Conservation (phyloP, 92 coral and sea anemone genomes). For the Siderastrea radians region DNA sequence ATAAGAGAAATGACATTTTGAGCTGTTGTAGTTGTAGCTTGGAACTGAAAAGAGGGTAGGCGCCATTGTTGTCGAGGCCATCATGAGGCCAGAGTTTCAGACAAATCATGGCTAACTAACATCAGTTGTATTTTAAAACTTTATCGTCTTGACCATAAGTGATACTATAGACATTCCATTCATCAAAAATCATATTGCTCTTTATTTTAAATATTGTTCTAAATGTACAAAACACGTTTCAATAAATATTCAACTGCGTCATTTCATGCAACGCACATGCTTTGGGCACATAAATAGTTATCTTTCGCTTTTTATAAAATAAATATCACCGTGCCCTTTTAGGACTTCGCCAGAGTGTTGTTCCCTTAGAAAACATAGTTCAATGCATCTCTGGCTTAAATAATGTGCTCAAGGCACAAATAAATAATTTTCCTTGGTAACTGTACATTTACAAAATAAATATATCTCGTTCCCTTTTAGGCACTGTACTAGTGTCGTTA, state of each 20-base stretch:
- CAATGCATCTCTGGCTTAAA: neutral
- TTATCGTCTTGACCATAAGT: neutral
- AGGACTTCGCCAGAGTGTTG: neutral
- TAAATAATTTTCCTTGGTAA: neutral
- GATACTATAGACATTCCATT: neutral
- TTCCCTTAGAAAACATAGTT: neutral
- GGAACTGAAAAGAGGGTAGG: too few species aligned
- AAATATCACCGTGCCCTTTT: neutral
- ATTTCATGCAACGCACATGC: neutral
- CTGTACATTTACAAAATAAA: neutral
- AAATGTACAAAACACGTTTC: neutral
- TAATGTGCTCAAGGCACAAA: neutral
- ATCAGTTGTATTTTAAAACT: too few species aligned
- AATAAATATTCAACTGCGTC: neutral
- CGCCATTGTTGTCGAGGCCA: too few species aligned
- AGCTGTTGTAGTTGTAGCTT: too few species aligned
- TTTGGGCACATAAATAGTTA: neutral
- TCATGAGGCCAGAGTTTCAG: too few species aligned
- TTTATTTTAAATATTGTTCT: conserved; percentile 14
- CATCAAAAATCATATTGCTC: neutral
- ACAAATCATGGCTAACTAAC: too few species aligned
- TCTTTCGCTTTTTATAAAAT: neutral
- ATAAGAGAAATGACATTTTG: too few species aligned
- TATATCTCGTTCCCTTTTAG: neutral
- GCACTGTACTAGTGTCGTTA: neutral